Evolutionary conservation across 2,888 invertebrate species (phyloP), one percentile per base, ranked within the genome.

Genomic region (Biston betularia): DNA sequence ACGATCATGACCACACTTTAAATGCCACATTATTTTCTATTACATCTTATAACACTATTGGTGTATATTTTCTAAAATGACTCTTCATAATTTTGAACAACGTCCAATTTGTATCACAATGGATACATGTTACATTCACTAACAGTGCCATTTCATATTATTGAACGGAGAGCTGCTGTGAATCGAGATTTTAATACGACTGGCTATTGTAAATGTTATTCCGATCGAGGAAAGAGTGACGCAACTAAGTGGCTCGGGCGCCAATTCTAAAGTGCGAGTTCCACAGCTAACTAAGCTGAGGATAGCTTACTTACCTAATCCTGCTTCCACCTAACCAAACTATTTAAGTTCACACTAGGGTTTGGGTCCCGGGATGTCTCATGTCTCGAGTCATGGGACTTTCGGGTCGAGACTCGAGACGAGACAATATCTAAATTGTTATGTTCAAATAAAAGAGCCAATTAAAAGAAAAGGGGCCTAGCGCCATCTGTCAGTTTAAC

Each of bases 11-110:
- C 33, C 42, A 9, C 44, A 55, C 33, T 33, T 55, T 24, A 55
- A 55, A 44, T 35, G 52, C 35, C 52, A 35, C 35, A 14, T 33
- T 4, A 14, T n/a, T 35, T 35, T 52, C 35, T 52, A 35, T 14
- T 4, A 52, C 1, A 54, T 54, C 6, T 6, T 33, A 24, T 54
- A 24, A 44, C 54, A 12, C 14, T 11, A 11, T 1, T 24, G 0
- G 34, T 34, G 8, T 42, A n/a, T 57, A 48, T 57, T 57, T 57
- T 57, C 57, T 48, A 38, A 24, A 14, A 57, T 57, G 57, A 57
- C 57, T 57, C 12, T 34, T 7, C 38, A 38, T 45, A 11, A 45
- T 46, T 56, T 6, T 15, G 7, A 46, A 48, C 15, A 38, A 48
- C 48, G 14, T 48, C 33, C 8, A 35, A 56, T 56, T 56, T 45